Conservation (phyloP, 2,113 vertebrate genomes). For the Eudorcas thomsonii region DNA sequence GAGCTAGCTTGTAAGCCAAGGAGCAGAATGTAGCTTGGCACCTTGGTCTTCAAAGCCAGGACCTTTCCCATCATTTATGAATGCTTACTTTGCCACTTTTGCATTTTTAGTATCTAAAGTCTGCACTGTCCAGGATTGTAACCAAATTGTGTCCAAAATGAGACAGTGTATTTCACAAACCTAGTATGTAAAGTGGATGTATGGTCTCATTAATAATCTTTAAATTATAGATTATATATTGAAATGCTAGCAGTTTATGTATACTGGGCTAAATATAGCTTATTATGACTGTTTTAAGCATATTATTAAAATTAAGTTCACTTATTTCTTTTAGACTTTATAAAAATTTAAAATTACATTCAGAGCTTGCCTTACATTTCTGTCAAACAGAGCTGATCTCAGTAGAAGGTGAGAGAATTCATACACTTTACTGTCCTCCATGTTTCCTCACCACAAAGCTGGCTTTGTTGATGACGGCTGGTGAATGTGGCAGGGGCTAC, state of each 20-base stretch:
- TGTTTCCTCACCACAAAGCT: neutral
- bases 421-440: neutral
- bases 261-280: neutral
- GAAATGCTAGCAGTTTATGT: neutral
- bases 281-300: neutral
- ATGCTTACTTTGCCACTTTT: neutral
- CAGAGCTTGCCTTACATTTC: neutral
- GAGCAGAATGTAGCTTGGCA: neutral
- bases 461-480: neutral
- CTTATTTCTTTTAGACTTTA: neutral
- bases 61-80: neutral
- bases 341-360: neutral
- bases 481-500: neutral
- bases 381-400: neutral
- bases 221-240: neutral
- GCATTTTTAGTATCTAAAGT: neutral
- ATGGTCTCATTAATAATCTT: neutral
- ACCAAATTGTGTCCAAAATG: neutral
- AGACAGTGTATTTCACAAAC: conserved; percentile 5
- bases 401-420: neutral
- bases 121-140: neutral
- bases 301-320: neutral
- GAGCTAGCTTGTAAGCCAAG: neutral
- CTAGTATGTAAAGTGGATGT: neutral
- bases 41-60: neutral